phyloP scores from a whole-genome alignment of 2,113 vertebrate species.

The Notarius quadriscutis region DNA sequence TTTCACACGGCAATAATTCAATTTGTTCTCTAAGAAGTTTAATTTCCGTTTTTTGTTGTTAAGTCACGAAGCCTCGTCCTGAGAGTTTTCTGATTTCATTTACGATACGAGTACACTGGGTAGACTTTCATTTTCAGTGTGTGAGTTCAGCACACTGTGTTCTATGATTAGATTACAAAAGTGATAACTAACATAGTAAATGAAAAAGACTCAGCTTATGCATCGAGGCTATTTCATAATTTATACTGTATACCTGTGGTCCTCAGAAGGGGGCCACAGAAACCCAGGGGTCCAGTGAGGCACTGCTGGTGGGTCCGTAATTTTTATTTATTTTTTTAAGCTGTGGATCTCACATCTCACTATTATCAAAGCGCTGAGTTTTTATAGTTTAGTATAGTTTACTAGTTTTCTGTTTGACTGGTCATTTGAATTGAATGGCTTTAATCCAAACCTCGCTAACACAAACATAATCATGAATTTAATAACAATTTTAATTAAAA shows the following conservation, averaged over 20 bases:
- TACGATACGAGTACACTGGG: slow-evolving; percentile 16
- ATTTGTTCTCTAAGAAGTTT: slow-evolving; percentile 49
- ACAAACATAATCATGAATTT: neutral
- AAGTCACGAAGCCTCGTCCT: slow-evolving; percentile 26
- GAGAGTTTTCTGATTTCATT: slow-evolving; percentile 37
- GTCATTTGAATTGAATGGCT: neutral
- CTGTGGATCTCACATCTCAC: neutral
- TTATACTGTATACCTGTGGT: neutral
- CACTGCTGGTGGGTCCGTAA: neutral
- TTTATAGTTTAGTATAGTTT: neutral
- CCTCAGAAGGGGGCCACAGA: neutral
- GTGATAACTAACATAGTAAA: slow-evolving; percentile 19
- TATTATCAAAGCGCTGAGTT: neutral
- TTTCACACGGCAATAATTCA: slow-evolving; percentile 40
- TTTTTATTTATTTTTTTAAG: neutral
- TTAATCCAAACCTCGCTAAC: neutral
- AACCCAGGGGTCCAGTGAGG: neutral
- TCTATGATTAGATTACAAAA: slow-evolving; percentile 41
- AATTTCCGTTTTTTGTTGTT: slow-evolving; percentile 47
- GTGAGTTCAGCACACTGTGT: neutral
- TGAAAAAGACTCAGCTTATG: slow-evolving; percentile 12
- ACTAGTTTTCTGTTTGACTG: neutral
- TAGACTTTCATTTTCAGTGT: slow-evolving; percentile 35
- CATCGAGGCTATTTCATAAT: neutral
- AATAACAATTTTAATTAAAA: neutral